Evolutionary conservation across 2,888 invertebrate genomes (phyloP).

Genomic region (Stenchaetothrips biformis): DNA sequence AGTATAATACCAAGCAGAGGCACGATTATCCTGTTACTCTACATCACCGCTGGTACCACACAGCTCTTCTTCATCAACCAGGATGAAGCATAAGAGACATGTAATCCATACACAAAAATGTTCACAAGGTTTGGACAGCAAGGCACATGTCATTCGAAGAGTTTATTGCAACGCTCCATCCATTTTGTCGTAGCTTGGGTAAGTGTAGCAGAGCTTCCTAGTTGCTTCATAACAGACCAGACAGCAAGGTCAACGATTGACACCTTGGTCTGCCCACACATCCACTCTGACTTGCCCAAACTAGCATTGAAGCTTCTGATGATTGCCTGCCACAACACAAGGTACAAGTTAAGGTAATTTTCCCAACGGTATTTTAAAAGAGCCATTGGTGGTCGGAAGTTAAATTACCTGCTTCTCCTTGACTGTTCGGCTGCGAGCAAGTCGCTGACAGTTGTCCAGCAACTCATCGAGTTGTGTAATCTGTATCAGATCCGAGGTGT

Average conservation of each 20-base stretch:
- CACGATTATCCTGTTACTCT: neutral
- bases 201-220: constrained; percentile 24
- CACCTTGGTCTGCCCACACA: constrained; percentile 48
- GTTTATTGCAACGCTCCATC: constrained; percentile 28
- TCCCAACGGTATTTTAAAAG: neutral
- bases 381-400: neutral
- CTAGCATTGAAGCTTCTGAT: constrained; percentile 52
- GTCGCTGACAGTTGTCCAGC: constrained; percentile 60
- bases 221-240: constrained; percentile 51
- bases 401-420: constrained; percentile 5
- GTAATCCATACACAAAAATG: neutral
- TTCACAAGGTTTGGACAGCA: neutral
- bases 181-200: constrained; percentile 32
- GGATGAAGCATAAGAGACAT: neutral
- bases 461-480: constrained; percentile 54
- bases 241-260: constrained; percentile 65
- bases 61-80: neutral
- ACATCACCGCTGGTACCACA: neutral
- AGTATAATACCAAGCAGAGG: neutral
- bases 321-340: constrained; percentile 42
- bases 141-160: neutral
- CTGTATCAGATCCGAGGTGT: constrained; percentile 46
- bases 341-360: neutral
- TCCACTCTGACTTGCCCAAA: constrained; percentile 53
- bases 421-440: constrained; percentile 46